Evolutionary conservation across 2,113 vertebrate species (phyloP).

Genomic region (Halcyon senegalensis): DNA sequence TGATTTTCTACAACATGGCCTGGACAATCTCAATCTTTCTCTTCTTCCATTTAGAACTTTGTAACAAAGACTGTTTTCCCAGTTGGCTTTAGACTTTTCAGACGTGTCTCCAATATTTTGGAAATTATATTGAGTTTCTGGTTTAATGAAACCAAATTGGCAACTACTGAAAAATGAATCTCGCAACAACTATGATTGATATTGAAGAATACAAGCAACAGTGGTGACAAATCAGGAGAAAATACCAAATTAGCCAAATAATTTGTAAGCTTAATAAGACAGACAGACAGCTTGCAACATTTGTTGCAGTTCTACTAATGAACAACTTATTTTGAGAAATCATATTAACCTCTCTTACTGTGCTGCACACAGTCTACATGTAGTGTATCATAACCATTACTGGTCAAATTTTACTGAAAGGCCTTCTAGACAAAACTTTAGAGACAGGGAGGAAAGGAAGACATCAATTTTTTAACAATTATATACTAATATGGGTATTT

Average conservation of each 20-base stretch:
- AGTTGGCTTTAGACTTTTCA: too few relatives aligned
- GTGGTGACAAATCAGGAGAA: not conserved
- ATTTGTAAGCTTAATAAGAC: not conserved
- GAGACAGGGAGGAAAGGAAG: not conserved
- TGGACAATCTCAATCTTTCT: too few relatives aligned
- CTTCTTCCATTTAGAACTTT: too few relatives aligned
- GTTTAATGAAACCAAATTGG: not conserved
- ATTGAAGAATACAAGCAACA: not conserved
- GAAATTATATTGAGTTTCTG: not conserved
- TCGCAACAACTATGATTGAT: not conserved
- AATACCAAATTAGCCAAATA: not conserved
- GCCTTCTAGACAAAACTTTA: not conserved
- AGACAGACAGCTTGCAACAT: not conserved
- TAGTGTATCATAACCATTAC: not conserved
- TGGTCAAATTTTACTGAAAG: not conserved
- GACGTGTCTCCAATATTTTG: not conserved
- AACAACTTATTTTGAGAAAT: not conserved
- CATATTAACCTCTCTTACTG: not conserved
- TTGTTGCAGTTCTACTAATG: not conserved
- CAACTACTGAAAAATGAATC: not conserved
- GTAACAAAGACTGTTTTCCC: too few relatives aligned
- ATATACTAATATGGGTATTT: not conserved
- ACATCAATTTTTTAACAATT: not conserved
- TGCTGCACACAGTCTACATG: not conserved
- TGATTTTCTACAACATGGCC: too few relatives aligned